phyloP scores from a whole-genome alignment of 2,888 invertebrate species.

The Ennomos fuscantarius region DNA sequence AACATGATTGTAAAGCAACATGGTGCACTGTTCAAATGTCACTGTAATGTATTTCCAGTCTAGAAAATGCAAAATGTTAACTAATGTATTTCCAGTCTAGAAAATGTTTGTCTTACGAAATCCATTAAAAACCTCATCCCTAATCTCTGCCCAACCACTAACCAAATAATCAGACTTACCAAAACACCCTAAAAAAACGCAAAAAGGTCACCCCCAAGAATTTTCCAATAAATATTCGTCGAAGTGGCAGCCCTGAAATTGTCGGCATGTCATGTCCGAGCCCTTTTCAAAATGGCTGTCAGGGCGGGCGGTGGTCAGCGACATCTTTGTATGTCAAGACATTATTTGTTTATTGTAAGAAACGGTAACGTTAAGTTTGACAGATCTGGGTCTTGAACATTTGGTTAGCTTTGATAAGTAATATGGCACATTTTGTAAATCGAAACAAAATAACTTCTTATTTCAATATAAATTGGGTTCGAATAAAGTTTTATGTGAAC shows the following conservation, averaged over 20 bases:
- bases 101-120: neutral
- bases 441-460: too few relatives aligned
- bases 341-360: conserved; percentile 68
- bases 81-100: too few relatives aligned
- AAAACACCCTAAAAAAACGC: conserved; percentile 31
- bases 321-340: conserved; percentile 67
- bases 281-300: conserved; percentile 80
- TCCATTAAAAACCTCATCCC: neutral
- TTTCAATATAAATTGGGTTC: too few relatives aligned
- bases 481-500: too few relatives aligned
- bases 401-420: conserved; percentile 7
- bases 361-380: conserved; percentile 25
- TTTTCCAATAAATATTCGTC: conserved; percentile 66
- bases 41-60: too few relatives aligned
- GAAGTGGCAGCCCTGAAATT: conserved; percentile 68
- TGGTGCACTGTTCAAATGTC: too few relatives aligned
- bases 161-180: conserved; percentile 1
- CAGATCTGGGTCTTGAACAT: conserved; percentile 24
- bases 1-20: too few relatives aligned
- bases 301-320: conserved; percentile 71
- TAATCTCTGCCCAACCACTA: conserved; percentile 8
- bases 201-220: conserved; percentile 48
- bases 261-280: conserved; percentile 69
- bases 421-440: too few relatives aligned
- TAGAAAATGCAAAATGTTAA: too few relatives aligned